Percentiles rank a stretch among this genome's conserved stretches.
Evolutionary conservation across 2,797 vertebrate species (phyloP).

Genomic region (Poecilia velifera): DNA sequence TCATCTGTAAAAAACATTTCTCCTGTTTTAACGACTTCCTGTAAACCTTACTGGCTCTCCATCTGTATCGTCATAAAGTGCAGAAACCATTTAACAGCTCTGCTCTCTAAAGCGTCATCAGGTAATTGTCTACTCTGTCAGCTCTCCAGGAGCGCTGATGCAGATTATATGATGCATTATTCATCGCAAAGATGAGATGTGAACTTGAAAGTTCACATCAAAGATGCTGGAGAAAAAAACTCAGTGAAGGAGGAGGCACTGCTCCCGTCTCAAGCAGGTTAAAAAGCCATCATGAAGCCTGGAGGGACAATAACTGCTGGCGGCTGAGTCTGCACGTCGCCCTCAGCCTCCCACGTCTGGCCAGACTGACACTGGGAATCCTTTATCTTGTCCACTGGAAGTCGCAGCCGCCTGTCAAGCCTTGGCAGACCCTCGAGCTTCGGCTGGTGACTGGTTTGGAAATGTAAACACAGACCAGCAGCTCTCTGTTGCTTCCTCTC

Average conservation of each 20-base stretch:
- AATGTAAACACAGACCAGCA: slow-evolving; percentile 54
- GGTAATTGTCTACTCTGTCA: slow-evolving; percentile 12
- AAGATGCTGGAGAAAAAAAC: not conserved
- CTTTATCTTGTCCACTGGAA: slow-evolving; percentile 57
- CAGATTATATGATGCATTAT: slow-evolving; percentile 21
- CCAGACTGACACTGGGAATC: slow-evolving; percentile 23
- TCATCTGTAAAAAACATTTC: slow-evolving; percentile 19
- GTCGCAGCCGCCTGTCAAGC: slow-evolving; percentile 12
- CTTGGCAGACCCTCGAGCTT: slow-evolving; percentile 25
- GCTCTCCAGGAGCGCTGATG: slow-evolving; percentile 2
- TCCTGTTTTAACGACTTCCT: slow-evolving; percentile 8
- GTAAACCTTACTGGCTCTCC: slow-evolving; percentile 19
- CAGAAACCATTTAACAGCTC: slow-evolving; percentile 25
- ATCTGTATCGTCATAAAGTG: slow-evolving; percentile 13
- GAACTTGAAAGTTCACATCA: slow-evolving; percentile 10
- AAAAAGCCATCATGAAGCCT: slow-evolving; percentile 48
- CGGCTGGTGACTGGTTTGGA: not conserved
- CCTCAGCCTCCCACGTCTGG: slow-evolving; percentile 35
- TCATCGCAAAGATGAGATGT: slow-evolving; percentile 6
- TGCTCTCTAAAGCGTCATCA: slow-evolving; percentile 2
- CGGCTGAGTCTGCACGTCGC: slow-evolving; percentile 26
- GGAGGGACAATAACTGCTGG: slow-evolving; percentile 51
- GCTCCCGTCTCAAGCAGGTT: slow-evolving; percentile 41
- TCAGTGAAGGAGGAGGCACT: slow-evolving; percentile 2
- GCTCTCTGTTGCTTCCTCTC: slow-evolving; percentile 25